Percentiles rank a stretch among this genome's conserved stretches.
Evolutionary conservation across 1,140 invertebrate species (phyloP).

Genomic region (Neomicropteryx cornuta): DNA sequence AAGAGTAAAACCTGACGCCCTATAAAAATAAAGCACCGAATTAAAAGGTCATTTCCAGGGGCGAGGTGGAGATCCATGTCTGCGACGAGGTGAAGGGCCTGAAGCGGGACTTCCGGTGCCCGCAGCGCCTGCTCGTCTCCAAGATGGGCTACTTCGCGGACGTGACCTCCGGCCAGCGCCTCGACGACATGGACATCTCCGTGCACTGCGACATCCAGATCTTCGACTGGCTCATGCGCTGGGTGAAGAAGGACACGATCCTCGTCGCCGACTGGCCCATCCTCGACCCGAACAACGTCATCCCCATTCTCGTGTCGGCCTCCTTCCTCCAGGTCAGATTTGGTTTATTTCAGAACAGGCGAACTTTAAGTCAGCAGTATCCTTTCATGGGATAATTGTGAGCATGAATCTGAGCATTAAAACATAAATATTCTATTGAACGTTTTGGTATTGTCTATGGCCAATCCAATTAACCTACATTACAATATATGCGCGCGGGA

Average conservation of each 20-base stretch:
- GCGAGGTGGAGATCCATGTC: conserved; percentile 76
- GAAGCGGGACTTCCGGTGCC: conserved; percentile 80
- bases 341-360: no score
- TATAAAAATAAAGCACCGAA: no score
- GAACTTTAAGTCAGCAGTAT: no score
- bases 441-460: background rate
- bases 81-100: conserved; percentile 78
- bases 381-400: no score
- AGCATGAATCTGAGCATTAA: no score
- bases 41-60: conserved; percentile 37
- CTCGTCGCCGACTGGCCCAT: conserved; percentile 56
- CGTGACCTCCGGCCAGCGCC: conserved; percentile 68
- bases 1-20: no score
- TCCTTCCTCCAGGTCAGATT: conserved; percentile 64
- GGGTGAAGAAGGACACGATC: conserved; percentile 69
- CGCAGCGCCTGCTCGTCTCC: conserved; percentile 69
- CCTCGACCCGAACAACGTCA: conserved; percentile 73
- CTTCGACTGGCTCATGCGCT: conserved; percentile 96
- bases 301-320: conserved; percentile 86
- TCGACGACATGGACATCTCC: conserved; percentile 94
- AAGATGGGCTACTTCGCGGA: conserved; percentile 95
- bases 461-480: background rate
- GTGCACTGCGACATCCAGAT: conserved; percentile 87
- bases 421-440: background rate
- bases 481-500: no score